Percentiles rank a stretch among this genome's conserved stretches.
phyloP scores from a whole-genome alignment of 1,140 invertebrate genomes.

The Muscidifurax raptorellus region DNA sequence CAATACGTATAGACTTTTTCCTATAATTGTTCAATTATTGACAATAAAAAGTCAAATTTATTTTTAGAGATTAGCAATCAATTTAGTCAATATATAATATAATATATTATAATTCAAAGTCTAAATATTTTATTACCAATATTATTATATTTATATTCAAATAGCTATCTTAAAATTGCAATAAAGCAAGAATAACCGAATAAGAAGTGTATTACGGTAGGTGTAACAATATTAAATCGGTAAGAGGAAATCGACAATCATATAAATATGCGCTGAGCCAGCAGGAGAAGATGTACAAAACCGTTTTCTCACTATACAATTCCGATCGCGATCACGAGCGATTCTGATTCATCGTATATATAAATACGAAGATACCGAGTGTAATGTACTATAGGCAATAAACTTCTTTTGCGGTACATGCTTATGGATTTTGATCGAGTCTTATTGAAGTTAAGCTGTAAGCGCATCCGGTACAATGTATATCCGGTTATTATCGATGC shows the following conservation, averaged over 20 bases:
- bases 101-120: no score
- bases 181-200: no score
- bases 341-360: neutral
- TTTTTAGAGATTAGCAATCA: no score
- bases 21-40: no score
- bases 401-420: constrained; percentile 6
- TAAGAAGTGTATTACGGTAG: neutral
- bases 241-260: constrained; percentile 3
- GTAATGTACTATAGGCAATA: neutral
- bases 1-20: no score
- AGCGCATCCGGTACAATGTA: constrained; percentile 40
- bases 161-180: no score
- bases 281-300: neutral
- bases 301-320: neutral
- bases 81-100: no score
- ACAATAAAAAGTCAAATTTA: no score
- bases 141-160: no score
- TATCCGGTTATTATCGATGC: constrained; percentile 36
- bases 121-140: no score
- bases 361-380: neutral
- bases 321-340: neutral
- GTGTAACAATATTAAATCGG: neutral
- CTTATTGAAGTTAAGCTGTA: constrained; percentile 32
- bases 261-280: neutral
- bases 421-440: constrained; percentile 10